Conservation (phyloP, 2,113 vertebrate species). For the Atractosteus spatula region DNA sequence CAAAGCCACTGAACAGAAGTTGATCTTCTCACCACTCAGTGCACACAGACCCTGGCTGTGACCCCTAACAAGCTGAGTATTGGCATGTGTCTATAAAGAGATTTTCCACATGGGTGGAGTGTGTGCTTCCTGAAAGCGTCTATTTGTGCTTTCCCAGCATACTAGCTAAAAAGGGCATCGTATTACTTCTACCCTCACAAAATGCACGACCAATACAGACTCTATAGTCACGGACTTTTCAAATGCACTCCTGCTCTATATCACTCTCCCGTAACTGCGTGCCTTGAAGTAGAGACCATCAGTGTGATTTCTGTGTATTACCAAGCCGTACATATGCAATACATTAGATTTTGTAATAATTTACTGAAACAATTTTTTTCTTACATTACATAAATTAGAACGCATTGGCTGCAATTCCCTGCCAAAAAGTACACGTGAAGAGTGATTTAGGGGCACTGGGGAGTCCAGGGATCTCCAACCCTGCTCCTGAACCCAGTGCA, state of each 20-base stretch:
- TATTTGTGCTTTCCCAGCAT: conserved; percentile 3
- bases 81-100: background rate
- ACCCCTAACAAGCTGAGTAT: background rate
- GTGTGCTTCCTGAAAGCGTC: background rate
- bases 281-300: too few relatives aligned
- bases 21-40: background rate
- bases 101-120: background rate
- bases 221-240: background rate
- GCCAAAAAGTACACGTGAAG: too few relatives aligned
- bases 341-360: background rate
- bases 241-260: too few relatives aligned
- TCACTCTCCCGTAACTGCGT: too few relatives aligned
- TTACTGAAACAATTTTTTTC: too few relatives aligned
- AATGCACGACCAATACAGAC: background rate
- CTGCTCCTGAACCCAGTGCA: too few relatives aligned
- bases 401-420: too few relatives aligned
- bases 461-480: too few relatives aligned
- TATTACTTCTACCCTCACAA: conserved; percentile 4
- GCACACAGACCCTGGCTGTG: background rate
- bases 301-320: background rate
- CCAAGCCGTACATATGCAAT: background rate
- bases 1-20: background rate
- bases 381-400: too few relatives aligned
- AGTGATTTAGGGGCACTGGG: too few relatives aligned
- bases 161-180: conserved; percentile 2